Evolutionary conservation across 2,113 vertebrate species (phyloP), one percentile per base, ranked within the genome.

Genomic region (Paraplagusia blochii): DNA sequence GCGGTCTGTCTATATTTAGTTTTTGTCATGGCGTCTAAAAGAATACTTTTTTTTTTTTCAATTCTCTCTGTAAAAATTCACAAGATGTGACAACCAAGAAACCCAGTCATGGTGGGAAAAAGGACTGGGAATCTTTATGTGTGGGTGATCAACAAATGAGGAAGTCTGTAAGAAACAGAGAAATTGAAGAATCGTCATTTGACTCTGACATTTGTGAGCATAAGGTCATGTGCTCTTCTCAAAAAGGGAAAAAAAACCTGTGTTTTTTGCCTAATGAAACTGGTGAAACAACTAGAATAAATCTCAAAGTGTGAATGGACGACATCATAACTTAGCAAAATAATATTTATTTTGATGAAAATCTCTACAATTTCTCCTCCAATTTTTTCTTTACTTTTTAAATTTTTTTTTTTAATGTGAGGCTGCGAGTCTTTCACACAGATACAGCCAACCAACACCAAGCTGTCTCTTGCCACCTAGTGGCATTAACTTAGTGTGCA

Each of bases 221-320:
- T 29, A 74, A 56, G 55, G 66, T 83, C 74, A 82, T 60, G 18
- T 68, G 61, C 13, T 80, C 11, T 34, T 9, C 4, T 9, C 18
- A 14, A 11, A 7, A 40, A 12, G 38, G 38, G 43, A 68, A 70
- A 58, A 40, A 70, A 68, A 58, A 22, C 50, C 64, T 15, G n/a
- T 18, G 1, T 61, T 54, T 67, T 76, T 81, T 81, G 66, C 72
- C 54, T 35, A 48, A 44, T 61, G 70, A 79, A 79, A 81, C 56
- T 57, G 46, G 58, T 5, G 22, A 51, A 10, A 29, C 4, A 46
- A 22, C 13, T 29, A 2, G 2, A 6, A 29, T 29, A 2, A 29
- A 29, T 29, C 22, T 29, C 22, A 29, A 29, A 29, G 22, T n/a
- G 22, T 29, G 6, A 29, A 29, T 6, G n/a, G n/a, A n/a, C n/a